phyloP scores from a whole-genome alignment of 2,888 invertebrate species.

The Hetaerina titia region DNA sequence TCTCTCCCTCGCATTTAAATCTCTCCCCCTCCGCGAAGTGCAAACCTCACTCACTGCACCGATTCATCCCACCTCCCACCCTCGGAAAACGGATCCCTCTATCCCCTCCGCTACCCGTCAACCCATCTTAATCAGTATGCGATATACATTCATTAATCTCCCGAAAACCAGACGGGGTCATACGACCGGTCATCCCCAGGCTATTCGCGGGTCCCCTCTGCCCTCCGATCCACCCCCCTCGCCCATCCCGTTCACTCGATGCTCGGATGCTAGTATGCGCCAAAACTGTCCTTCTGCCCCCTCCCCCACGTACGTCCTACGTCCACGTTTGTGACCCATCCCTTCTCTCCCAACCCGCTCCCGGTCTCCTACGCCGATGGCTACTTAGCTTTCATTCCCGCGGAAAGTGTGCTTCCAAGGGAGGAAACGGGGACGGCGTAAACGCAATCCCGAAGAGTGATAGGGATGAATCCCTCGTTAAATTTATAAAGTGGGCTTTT shows the following conservation, averaged over 20 bases:
- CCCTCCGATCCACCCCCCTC: neutral
- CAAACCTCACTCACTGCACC: neutral
- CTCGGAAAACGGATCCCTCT: neutral
- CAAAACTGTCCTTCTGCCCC: neutral
- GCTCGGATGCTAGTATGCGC: neutral
- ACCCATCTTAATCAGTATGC: constrained; percentile 58
- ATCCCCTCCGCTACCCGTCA: neutral
- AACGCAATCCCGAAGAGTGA: neutral
- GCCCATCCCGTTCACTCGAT: neutral
- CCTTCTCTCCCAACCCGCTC: neutral
- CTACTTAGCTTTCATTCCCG: neutral
- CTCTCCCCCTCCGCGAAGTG: neutral
- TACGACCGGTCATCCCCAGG: constrained; percentile 47
- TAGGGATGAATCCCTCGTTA: neutral
- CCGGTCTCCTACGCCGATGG: neutral
- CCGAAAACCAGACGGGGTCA: constrained; percentile 38
- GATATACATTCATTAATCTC: constrained; percentile 67
- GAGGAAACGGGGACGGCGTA: neutral
- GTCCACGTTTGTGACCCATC: neutral
- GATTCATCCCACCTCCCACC: neutral
- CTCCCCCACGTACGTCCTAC: neutral
- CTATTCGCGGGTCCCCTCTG: constrained; percentile 2
- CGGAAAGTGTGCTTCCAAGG: neutral
- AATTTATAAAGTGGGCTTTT: neutral
- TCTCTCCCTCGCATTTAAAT: neutral